phyloP scores from a whole-genome alignment of 2,888 invertebrate species.

The Sepiola atlantica region DNA sequence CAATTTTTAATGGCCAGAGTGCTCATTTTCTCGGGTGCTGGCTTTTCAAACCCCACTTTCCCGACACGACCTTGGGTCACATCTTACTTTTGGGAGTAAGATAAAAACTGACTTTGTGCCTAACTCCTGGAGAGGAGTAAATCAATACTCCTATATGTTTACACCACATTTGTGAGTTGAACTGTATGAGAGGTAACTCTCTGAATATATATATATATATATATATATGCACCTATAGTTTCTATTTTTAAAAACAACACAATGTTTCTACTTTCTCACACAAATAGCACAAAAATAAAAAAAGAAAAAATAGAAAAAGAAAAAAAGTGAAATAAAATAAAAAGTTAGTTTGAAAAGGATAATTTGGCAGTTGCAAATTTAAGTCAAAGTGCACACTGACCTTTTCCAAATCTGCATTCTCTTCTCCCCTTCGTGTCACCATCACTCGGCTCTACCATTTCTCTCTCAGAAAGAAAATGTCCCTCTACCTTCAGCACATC shows the following conservation, averaged over 20 bases:
- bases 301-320: not conserved
- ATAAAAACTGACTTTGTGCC: no score
- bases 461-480: not conserved
- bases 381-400: not conserved
- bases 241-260: not conserved
- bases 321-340: not conserved
- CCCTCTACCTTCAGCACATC: not conserved
- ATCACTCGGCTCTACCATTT: not conserved
- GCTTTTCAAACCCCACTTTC: no score
- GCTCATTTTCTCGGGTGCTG: no score
- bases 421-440: not conserved
- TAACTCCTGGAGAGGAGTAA: no score
- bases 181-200: no score
- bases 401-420: not conserved
- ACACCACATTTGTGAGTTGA: no score
- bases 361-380: slow-evolving; percentile 14
- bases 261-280: slow-evolving; percentile 20
- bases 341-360: not conserved
- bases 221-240: not conserved
- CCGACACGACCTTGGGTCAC: no score
- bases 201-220: no score
- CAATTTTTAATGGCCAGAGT: no score
- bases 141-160: no score
- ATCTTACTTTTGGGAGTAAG: no score
- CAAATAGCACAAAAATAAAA: not conserved